A percentile compares a stretch with the other conserved stretches of the same genome.
Evolutionary conservation across 2,888 invertebrate genomes (phyloP).

Genomic region (Tetragonisca angustula): DNA sequence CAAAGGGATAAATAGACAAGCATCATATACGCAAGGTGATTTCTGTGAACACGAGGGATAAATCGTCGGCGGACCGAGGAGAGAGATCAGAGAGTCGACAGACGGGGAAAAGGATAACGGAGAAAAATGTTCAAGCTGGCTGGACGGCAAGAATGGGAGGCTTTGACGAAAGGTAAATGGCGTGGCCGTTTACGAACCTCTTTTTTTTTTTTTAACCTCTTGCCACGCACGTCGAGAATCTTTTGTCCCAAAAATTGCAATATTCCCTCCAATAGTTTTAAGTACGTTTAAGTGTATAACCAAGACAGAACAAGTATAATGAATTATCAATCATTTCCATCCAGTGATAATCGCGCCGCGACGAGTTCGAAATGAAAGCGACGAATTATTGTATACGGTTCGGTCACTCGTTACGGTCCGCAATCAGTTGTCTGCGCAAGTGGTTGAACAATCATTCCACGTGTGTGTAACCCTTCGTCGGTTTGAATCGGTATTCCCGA

Average conservation of each 20-base stretch:
- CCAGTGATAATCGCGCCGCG: too few species aligned
- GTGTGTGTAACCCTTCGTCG: background rate
- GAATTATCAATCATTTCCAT: too few species aligned
- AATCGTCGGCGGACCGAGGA: slow-evolving; percentile 11
- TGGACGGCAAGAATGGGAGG: slow-evolving; percentile 79
- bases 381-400: too few species aligned
- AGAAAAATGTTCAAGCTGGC: slow-evolving; percentile 80
- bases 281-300: too few species aligned
- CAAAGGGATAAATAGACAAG: background rate
- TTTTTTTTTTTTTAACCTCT: background rate
- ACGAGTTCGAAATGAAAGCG: too few species aligned
- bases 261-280: too few species aligned
- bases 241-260: too few species aligned
- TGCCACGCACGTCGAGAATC: too few species aligned
- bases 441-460: slow-evolving; percentile 7
- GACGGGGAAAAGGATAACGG: slow-evolving; percentile 46
- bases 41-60: slow-evolving; percentile 44
- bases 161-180: slow-evolving; percentile 80
- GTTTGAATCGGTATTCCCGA: background rate
- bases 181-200: slow-evolving; percentile 40
- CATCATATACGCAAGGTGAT: slow-evolving; percentile 2
- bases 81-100: slow-evolving; percentile 16
- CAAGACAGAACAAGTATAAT: too few species aligned
- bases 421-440: too few species aligned
- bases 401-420: too few species aligned